These are phyloP conservation scores for Leptonema lineaticorne DNA, from an alignment of 1,140 invertebrate genomes.

Conservation along the genomic window DNA sequence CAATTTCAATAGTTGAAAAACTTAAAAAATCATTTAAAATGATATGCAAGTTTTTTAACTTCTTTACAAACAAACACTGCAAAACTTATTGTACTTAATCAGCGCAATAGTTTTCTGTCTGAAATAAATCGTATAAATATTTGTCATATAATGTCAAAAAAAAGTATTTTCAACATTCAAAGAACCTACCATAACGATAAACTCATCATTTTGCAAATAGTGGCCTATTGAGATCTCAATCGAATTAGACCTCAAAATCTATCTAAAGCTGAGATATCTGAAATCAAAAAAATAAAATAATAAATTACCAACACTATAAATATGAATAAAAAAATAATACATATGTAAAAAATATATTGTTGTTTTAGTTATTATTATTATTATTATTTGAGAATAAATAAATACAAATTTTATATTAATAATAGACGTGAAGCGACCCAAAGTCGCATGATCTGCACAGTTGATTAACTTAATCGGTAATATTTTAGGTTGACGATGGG, in stretches of 20 bases:
- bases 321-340: not conserved
- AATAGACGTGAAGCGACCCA: too few relatives aligned
- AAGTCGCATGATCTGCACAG: not conserved
- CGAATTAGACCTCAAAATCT: not conserved
- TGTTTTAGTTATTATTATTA: too few relatives aligned
- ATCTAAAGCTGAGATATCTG: not conserved
- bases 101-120: constrained; percentile 3
- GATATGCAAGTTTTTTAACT: constrained; percentile 3
- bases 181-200: constrained; percentile 38
- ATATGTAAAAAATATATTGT: too few relatives aligned
- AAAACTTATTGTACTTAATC: not conserved
- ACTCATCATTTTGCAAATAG: constrained; percentile 37
- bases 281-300: not conserved
- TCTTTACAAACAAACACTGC: not conserved
- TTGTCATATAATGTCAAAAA: not conserved
- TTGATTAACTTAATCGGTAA: constrained; percentile 28
- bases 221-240: constrained; percentile 10
- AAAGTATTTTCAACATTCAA: not conserved
- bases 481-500: constrained; percentile 18
- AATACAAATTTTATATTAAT: too few relatives aligned
- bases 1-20: not conserved
- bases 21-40: not conserved
- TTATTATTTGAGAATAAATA: too few relatives aligned
- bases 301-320: not conserved
- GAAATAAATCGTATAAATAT: not conserved